These are phyloP conservation scores for Cairina moschata DNA, from an alignment of 2,113 vertebrate species.

Conservation along the genomic window DNA sequence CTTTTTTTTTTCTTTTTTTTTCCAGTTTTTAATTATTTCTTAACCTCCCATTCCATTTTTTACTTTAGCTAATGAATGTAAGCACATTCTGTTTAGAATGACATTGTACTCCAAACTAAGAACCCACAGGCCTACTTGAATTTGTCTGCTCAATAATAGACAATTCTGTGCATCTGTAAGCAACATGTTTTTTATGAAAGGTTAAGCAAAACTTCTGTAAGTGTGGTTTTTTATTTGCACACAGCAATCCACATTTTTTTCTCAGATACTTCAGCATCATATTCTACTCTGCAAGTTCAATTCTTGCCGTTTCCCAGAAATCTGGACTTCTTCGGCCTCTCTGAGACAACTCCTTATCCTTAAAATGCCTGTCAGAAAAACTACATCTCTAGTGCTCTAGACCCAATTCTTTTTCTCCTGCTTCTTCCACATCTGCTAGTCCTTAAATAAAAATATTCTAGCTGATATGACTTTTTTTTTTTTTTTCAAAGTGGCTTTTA, in stretches of 20 bases:
- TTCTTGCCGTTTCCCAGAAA: background rate
- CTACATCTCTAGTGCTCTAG: background rate
- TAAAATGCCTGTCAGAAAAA: background rate
- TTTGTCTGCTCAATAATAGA: background rate
- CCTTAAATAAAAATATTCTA: background rate
- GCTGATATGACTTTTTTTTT: background rate
- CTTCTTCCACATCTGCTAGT: background rate
- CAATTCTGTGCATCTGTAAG: background rate
- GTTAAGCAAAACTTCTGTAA: background rate
- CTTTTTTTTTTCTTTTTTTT: background rate
- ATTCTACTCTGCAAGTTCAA: background rate
- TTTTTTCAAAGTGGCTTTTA: background rate
- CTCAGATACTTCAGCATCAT: fast-evolving
- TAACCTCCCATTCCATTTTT: background rate
- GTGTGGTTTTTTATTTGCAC: background rate
- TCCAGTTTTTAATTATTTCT: background rate
- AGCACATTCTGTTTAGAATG: background rate
- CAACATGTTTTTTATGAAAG: background rate
- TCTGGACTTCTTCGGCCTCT: background rate
- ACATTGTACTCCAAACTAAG: background rate
- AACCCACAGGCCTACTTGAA: background rate
- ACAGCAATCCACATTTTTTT: background rate
- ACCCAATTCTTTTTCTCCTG: background rate
- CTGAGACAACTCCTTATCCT: background rate
- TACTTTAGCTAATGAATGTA: constrained; percentile 6